Conservation (phyloP, 2,888 invertebrate species). For the Gastracanthus pulcherrimus region DNA sequence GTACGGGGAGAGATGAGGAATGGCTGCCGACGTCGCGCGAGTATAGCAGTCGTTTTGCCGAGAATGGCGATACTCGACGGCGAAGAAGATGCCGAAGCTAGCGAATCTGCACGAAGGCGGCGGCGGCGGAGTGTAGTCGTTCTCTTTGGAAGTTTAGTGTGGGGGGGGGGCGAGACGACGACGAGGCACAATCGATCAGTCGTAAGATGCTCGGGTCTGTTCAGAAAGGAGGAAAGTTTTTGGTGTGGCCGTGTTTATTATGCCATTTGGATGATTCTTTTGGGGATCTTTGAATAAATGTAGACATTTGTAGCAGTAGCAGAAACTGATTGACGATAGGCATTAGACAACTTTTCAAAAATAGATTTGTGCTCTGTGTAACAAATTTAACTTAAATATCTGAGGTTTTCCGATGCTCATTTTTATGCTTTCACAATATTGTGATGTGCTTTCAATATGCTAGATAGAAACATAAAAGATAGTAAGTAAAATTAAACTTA, state of each 20-base stretch:
- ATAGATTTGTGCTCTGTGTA: no score
- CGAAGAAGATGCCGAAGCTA: constrained; percentile 15
- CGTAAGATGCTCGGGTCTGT: background rate
- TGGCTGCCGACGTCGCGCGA: background rate
- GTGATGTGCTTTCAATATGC: no score
- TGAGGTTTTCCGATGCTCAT: no score
- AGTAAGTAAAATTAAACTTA: no score
- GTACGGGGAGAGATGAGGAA: constrained; percentile 33
- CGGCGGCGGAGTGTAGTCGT: no score
- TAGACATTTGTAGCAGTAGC: no score
- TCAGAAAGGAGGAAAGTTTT: background rate
- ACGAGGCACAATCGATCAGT: constrained; percentile 3
- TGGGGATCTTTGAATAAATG: background rate
- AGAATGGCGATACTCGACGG: background rate
- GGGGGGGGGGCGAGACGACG: background rate
- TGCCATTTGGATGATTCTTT: background rate
- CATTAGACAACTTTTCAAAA: no score
- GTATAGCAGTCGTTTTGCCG: background rate
- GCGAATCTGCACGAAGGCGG: background rate
- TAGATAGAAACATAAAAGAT: no score
- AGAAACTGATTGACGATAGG: no score
- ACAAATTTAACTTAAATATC: no score
- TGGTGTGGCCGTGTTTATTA: background rate
- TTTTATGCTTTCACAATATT: no score
- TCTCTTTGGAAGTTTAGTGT: background rate